Base-by-base conservation (phyloP, 1,140 invertebrate genomes). In the Pachypeltis micranthus region DNA sequence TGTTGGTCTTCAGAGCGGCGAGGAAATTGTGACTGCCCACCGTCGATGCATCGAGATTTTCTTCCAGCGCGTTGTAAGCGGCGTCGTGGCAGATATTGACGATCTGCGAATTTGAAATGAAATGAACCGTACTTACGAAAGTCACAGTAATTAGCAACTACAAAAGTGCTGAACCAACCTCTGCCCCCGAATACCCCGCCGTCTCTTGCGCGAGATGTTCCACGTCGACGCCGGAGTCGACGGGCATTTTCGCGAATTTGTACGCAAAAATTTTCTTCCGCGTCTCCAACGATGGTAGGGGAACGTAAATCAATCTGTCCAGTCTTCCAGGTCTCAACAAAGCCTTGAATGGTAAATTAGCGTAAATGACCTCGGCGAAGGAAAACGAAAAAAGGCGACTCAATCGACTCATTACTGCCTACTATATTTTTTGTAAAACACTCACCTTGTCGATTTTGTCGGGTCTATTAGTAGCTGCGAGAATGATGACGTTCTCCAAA, bases 381-480 rank as follows among this genome's bases (percentile, higher is more conserved):
- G 60, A 57, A 58, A 60, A 31, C 1, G 31, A 44, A 16, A 16
- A 54, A 59, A 19, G n/a, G n/a, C n/a, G n/a, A n/a, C n/a, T n/a
- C 12, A 16, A 25, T 19, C 26, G 44, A 59, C 26, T 29, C 59
- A 27, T 24, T 26, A 63, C 44, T 34, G 2, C 3, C 55, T 31
- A 44, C 66, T 44, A 47, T 58, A 65, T 28, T 66, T 51, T 63
- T 28, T 55, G n/a, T n/a, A n/a, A 65, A 61, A 70, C n/a, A n/a
- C n/a, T n/a, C 74, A 85, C 84, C 69, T 86, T 85, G 72, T 97
- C 93, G 61, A 97, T 88, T 74, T 85, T 83, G 76, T 95, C 91
- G 0, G 93, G 93, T 66, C 92, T 78, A 76, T 99, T 99, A 1
- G 96, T 99, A 0, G 96, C 96, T n/a, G 93, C 95, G 10, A 99